phyloP scores from a whole-genome alignment of 1,140 invertebrate genomes.

The Zeugodacus cucurbitae region DNA sequence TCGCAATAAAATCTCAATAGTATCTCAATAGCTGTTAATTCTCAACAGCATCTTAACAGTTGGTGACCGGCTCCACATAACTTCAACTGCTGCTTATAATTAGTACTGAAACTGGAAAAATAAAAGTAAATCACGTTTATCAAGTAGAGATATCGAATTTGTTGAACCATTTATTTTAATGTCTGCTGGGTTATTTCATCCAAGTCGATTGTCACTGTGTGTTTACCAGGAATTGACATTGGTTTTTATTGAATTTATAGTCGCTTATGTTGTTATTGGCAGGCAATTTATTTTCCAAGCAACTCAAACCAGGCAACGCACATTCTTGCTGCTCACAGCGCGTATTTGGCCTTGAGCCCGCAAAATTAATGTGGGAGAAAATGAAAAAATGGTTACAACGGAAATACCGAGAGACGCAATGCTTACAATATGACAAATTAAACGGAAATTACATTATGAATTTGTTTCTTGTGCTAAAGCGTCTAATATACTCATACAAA shows the following conservation, averaged over 20 bases:
- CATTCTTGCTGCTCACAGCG: no score
- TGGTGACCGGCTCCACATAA: no score
- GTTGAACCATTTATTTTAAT: background rate
- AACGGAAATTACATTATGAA: background rate
- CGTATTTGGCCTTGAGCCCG: background rate
- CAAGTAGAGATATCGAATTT: background rate
- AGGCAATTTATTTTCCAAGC: background rate
- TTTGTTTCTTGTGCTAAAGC: background rate
- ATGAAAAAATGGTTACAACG: background rate
- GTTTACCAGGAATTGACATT: constrained; percentile 14
- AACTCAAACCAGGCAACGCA: no score
- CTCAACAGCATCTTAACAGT: no score
- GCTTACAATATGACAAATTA: background rate
- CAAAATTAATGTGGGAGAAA: background rate
- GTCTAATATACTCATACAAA: no score
- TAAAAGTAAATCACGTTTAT: no score
- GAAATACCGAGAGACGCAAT: background rate
- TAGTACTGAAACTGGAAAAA: no score
- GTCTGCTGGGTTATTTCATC: background rate
- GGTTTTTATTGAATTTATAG: constrained; percentile 22
- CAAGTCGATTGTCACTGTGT: background rate
- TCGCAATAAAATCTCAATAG: no score
- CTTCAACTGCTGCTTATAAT: no score
- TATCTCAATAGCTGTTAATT: no score
- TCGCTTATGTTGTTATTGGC: background rate